phyloP scores from a whole-genome alignment of 2,888 invertebrate species.

The Flexamia atlantica region DNA sequence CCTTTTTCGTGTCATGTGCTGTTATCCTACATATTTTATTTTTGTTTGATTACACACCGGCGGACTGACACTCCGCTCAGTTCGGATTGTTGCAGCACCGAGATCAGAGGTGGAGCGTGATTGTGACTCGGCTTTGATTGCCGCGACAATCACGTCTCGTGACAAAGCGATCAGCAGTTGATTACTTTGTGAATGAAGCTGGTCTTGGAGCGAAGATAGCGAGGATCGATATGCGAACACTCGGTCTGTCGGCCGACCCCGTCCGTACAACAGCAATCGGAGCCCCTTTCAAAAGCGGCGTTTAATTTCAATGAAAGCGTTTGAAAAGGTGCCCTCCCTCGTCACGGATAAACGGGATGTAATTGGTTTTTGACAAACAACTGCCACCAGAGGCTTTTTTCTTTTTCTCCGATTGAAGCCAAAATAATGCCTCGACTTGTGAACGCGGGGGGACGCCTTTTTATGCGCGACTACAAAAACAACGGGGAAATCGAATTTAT shows the following conservation, averaged over 20 bases:
- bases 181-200: conserved; percentile 38
- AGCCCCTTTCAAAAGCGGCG: conserved; percentile 65
- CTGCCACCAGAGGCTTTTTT: conserved; percentile 51
- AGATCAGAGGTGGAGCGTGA: neutral
- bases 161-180: conserved; percentile 26
- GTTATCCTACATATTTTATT: no score
- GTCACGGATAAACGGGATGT: conserved; percentile 63
- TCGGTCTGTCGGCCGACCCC: conserved; percentile 33
- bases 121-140: neutral
- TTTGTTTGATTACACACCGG: no score
- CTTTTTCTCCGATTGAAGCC: conserved; percentile 57
- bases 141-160: neutral
- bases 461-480: conserved; percentile 40
- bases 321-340: conserved; percentile 64
- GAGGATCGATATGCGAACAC: conserved; percentile 40
- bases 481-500: conserved; percentile 53
- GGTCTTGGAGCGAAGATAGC: conserved; percentile 44
- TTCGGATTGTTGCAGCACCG: neutral
- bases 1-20: no score
- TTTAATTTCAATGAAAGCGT: conserved; percentile 65
- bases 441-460: conserved; percentile 54
- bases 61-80: no score
- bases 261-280: conserved; percentile 62
- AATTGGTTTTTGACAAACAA: conserved; percentile 66
- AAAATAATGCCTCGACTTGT: conserved; percentile 59